Evolutionary conservation across 2,113 vertebrate genomes (phyloP), one percentile per base, ranked within the genome.

Genomic region (Shinisaurus crocodilurus): DNA sequence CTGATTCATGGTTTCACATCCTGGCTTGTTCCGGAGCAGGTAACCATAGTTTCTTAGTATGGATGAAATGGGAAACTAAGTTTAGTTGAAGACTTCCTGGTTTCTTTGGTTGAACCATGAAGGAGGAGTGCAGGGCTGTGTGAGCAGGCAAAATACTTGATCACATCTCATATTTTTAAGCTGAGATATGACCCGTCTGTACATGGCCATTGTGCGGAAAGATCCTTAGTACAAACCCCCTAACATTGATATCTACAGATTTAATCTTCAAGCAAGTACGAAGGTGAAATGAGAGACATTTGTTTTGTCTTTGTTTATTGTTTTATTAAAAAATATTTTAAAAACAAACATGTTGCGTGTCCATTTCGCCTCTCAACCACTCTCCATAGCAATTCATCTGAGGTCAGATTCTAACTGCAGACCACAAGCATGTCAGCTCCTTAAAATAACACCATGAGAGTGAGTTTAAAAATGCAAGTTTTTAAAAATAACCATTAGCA

Each of bases 401-500:
- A 84, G 81, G 69, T 89, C 81, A 75, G 18, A 77, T 87, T 87
- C 16, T 43, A 83, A 89, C 29, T 65, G 37, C 18, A 65, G 63
- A 60, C 88, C 88, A 75, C 80, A 89, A 63, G 63, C 63, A 75
- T 63, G 69, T 65, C n/a, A 76, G 10, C 57, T 84, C 57, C 40
- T 75, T 89, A 89, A 82, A 89, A 89, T 89, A 89, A 83, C 70
- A 63, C 16, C 20, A n/a, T 75, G 88, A 75, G 72, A 74, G 80
- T 45, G 54, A 63, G 50, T 75, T 60, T 74, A 76, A 65, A 84
- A 74, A 76, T 63, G 81, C 63, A 45, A 6, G 70, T 76, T 84
- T 84, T 65, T 48, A 65, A 84, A 89, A 89, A 48, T 84, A 89
- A 84, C 69, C 40, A 18, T 63, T 83, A 29, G 5, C 27, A 23